Evolutionary conservation across 2,113 vertebrate species (phyloP), one percentile per base, ranked within the genome.

Genomic region (Bufo bufo): DNA sequence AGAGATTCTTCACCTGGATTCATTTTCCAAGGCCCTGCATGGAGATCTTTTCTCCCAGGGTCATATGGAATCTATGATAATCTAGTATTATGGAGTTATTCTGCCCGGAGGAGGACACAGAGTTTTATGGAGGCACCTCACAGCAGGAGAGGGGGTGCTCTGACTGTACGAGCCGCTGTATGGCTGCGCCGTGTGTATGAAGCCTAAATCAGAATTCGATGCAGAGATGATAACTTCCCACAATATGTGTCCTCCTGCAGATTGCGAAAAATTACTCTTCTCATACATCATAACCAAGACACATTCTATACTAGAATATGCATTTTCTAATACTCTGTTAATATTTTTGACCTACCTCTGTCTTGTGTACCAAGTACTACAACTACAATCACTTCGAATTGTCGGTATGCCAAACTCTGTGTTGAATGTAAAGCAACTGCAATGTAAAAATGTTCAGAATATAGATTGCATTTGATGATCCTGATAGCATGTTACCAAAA

Each of bases 341-440:
- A 33, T 33, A 33, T 20, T 8, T 77, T 17, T 77, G 23, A 13
- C n/a, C 78, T 61, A 81, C 56, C 78, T 81, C 78, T 17, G 72
- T 75, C 50, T 9, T 58, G 78, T 81, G 23, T 14, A 4, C 54
- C 54, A 59, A 19, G 56, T 59, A 59, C n/a, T 45, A 45, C 56
- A 13, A 61, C n/a, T 61, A 61, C 56, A 61, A 61, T 61, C 23
- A 43, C 54, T 61, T 4, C 54, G 14, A 59, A 58, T 8, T 80
- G 54, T 80, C n/a, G 8, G 52, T 59, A 81, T 58, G 78, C 78
- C 78, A 81, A 59, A 80, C 54, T 1, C 77, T 58, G 54, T 3
- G 6, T 58, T 80, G 77, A 81, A 81, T 61, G 78, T 81, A 61
- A 81, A 81, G 33, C 45, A 45, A 81, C 78, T 45, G 20, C n/a